Evolutionary conservation across 2,888 invertebrate species (phyloP).

Genomic region (Polyploca ridens): DNA sequence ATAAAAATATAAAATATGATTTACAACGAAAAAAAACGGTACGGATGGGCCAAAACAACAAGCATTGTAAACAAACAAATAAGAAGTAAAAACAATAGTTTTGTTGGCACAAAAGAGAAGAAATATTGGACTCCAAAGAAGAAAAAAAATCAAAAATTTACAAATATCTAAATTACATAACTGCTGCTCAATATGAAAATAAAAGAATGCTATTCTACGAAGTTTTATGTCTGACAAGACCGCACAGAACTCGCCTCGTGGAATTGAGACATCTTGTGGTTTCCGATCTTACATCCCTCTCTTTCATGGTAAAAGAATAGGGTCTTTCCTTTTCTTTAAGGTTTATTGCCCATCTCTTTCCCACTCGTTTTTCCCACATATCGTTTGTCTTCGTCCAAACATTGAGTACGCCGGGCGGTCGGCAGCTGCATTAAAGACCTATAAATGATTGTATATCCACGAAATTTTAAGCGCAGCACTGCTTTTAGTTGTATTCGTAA

Average conservation of each 20-base stretch:
- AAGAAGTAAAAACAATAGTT: conserved; percentile 25
- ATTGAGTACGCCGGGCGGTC: conserved; percentile 72
- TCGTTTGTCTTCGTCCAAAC: conserved; percentile 81
- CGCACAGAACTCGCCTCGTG: conserved; percentile 81
- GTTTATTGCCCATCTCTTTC: conserved; percentile 71
- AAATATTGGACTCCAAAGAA: conserved; percentile 12
- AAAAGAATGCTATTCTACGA: conserved; percentile 72
- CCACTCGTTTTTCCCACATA: conserved; percentile 73
- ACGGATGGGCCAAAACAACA: not conserved
- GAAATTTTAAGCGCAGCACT: conserved; percentile 61
- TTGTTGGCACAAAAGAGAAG: conserved; percentile 1
- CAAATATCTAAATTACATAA: conserved; percentile 51
- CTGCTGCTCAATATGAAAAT: conserved; percentile 49
- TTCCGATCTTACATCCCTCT: conserved; percentile 80
- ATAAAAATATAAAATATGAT: not conserved
- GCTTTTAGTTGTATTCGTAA: too few relatives aligned
- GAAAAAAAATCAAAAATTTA: conserved; percentile 21
- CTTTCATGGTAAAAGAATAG: conserved; percentile 51
- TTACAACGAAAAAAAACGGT: not conserved
- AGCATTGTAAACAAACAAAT: not conserved
- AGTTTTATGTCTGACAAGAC: conserved; percentile 76
- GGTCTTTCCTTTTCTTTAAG: conserved; percentile 75
- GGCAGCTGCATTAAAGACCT: conserved; percentile 80
- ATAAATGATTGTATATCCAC: conserved; percentile 77
- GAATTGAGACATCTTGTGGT: conserved; percentile 85